Base-by-base conservation (phyloP, 1,140 invertebrate genomes). In the Bombus pyrosoma region DNA sequence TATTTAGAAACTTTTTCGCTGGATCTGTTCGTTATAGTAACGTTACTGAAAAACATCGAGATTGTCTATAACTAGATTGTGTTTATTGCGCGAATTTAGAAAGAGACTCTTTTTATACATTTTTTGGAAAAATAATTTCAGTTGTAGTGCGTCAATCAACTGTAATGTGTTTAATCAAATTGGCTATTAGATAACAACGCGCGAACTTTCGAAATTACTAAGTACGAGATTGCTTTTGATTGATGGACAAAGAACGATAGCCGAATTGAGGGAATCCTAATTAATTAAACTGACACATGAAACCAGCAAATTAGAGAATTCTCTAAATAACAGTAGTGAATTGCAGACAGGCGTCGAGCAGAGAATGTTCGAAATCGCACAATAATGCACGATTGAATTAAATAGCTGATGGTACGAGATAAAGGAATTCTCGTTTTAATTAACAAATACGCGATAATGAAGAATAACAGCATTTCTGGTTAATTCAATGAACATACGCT, bases 211-310 rank as follows among this genome's bases (percentile, higher is more conserved):
- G n/a, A 15, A 32, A 66, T 66, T 37, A 10, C 8, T 25, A 22
- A 37, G 15, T 22, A 18, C 8, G 9, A 22, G 18, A 68, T 68
- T 68, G 66, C 32, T 34, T 68, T 68, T 37, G 32, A 15, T 18
- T 10, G 66, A 68, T 8, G 15, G 34, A 8, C 34, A 18, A 68
- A 34, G 66, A 68, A 22, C 18, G 66, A 34, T 32, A 66, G n/a
- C 15, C 15, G 13, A 18, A 34, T 34, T 22, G 34, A 43, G 32
- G 72, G 39, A 73, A 43, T 43, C 28, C 37, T 18, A 43, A 72
- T 72, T 73, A 73, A 73, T 73, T 73, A 73, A 73, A 73, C 39
- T 28, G n/a, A 73, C 37, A 68, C 34, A 37, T 22, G 15, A 68
- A 34, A 68, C 9, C 66, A 25, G 34, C 15, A 37, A 68, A 68